Conservation (phyloP, 2,797 vertebrate species). For the Chromis chromis region DNA sequence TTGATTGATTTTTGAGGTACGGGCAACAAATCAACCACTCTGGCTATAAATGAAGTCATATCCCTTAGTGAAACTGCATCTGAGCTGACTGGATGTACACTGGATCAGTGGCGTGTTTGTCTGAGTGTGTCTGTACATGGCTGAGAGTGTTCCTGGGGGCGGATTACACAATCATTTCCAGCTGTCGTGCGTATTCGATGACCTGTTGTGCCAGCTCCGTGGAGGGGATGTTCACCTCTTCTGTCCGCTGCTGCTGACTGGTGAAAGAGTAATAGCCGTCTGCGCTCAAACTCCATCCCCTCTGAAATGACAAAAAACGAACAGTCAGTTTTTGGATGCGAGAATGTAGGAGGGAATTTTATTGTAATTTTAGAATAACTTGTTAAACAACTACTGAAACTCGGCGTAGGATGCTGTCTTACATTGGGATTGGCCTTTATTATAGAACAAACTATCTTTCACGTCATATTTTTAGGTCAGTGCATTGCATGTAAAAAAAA, state of each 20-base stretch:
- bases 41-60: conserved; percentile 43
- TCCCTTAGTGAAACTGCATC: conserved; percentile 34
- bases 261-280: conserved; percentile 92
- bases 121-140: conserved; percentile 57
- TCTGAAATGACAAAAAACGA: conserved; percentile 77
- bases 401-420: neutral
- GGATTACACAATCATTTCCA: conserved; percentile 96
- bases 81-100: conserved; percentile 50
- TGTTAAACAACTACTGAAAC: neutral
- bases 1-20: conserved; percentile 25
- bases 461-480: neutral
- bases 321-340: conserved; percentile 5
- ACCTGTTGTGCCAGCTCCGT: conserved; percentile 94
- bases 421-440: neutral
- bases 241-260: conserved; percentile 91
- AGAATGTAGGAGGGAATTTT: neutral
- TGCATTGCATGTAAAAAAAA: no score
- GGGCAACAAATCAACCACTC: conserved; percentile 37
- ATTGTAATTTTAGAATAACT: no score
- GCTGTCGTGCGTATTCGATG: conserved; percentile 95
- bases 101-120: conserved; percentile 49
- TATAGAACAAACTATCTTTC: neutral
- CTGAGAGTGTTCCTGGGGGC: conserved; percentile 67
- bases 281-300: conserved; percentile 90
- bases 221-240: conserved; percentile 94